Percentiles rank a stretch among this genome's conserved stretches.
phyloP scores from a whole-genome alignment of 2,888 invertebrate species.

The Drosophila parthenogenetica region DNA sequence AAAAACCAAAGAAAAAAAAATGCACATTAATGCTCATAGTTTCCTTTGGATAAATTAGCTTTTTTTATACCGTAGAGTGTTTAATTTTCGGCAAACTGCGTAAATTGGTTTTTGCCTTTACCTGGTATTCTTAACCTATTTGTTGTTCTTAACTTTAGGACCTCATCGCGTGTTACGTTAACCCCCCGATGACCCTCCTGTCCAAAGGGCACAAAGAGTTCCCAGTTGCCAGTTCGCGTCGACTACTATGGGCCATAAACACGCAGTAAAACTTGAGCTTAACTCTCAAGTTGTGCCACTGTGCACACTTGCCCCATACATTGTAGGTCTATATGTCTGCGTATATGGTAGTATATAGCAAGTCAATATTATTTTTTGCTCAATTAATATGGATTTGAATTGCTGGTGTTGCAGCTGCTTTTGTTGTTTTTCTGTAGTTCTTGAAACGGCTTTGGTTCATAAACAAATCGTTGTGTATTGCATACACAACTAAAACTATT shows the following conservation, averaged over 20 bases:
- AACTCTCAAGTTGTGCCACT: constrained; percentile 11
- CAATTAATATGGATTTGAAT: constrained; percentile 58
- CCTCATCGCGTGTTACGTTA: constrained; percentile 55
- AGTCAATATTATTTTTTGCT: constrained; percentile 65
- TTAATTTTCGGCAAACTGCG: constrained; percentile 8
- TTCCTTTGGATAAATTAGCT: not conserved
- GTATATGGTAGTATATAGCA: constrained; percentile 5
- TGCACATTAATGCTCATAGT: not conserved
- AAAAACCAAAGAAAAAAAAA: not conserved
- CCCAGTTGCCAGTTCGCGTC: not conserved
- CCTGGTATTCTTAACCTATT: constrained; percentile 49
- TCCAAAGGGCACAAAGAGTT: not conserved
- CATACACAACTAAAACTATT: constrained; percentile 46
- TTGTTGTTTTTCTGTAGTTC: constrained; percentile 6
- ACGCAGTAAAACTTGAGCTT: constrained; percentile 45
- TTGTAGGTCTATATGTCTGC: not conserved
- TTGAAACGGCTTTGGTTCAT: constrained; percentile 16
- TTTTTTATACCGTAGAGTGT: constrained; percentile 9
- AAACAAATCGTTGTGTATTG: constrained; percentile 27
- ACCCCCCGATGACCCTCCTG: not conserved
- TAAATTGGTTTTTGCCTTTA: constrained; percentile 13
- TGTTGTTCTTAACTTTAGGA: constrained; percentile 58
- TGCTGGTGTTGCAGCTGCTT: not conserved
- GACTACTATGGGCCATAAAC: constrained; percentile 40
- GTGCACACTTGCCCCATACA: constrained; percentile 32